phyloP scores from a whole-genome alignment of 2,797 vertebrate species.

The Loriculus beryllinus region DNA sequence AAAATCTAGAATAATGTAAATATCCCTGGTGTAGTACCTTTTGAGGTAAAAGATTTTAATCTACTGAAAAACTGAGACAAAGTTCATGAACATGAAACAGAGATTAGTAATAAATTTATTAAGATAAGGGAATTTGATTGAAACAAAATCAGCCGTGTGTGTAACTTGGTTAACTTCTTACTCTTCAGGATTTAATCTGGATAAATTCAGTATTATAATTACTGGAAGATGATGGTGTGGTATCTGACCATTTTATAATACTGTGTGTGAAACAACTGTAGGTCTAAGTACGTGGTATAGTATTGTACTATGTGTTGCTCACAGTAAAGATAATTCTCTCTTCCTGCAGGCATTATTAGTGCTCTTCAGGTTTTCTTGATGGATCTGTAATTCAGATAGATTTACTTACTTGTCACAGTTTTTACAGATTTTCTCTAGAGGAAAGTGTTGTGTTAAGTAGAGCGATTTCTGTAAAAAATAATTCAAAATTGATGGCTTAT shows the following conservation, averaged over 20 bases:
- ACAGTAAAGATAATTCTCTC: background rate
- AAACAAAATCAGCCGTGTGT: background rate
- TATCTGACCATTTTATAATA: background rate
- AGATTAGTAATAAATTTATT: slow-evolving; percentile 1
- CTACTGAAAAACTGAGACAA: background rate
- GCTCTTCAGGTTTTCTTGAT: background rate
- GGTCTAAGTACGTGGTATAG: background rate
- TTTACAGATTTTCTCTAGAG: background rate
- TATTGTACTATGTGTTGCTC: background rate
- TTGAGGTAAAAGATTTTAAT: background rate
- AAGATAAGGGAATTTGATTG: background rate
- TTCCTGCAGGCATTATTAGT: background rate
- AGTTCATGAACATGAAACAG: background rate
- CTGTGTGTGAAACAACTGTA: background rate
- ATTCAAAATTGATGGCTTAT: background rate
- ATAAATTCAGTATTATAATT: background rate
- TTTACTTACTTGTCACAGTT: background rate
- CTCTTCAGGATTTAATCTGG: background rate
- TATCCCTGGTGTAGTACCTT: background rate
- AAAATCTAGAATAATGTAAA: background rate
- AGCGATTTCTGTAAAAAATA: background rate
- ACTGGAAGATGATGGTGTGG: background rate
- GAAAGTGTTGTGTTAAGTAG: background rate
- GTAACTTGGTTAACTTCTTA: background rate
- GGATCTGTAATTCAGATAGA: background rate